phyloP scores from a whole-genome alignment of 2,797 vertebrate species.

The Diplodus sargus region DNA sequence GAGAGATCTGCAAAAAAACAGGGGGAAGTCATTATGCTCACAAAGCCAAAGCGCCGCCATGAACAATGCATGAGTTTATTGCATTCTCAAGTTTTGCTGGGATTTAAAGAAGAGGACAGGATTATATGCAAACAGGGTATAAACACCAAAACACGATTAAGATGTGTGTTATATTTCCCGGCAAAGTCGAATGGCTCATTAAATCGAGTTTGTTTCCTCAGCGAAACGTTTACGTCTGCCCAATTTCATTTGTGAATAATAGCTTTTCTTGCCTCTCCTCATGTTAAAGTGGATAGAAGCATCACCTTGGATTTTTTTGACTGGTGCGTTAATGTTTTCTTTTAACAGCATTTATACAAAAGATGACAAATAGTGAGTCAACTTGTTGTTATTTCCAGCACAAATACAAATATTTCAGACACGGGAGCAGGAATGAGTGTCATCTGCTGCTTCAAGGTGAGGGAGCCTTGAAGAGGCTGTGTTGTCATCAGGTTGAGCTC shows the following conservation, averaged over 20 bases:
- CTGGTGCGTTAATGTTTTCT: constrained; percentile 5
- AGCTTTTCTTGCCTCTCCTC: constrained; percentile 13
- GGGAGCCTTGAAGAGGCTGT: background rate
- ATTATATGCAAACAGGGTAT: constrained; percentile 61
- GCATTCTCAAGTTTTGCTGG: constrained; percentile 59
- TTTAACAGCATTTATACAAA: constrained; percentile 7
- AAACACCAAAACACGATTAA: constrained; percentile 66
- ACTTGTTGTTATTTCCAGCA: background rate
- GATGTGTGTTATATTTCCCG: constrained; percentile 37
- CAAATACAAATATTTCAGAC: background rate
- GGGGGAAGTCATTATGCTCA: constrained; percentile 69
- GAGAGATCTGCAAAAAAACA: constrained; percentile 55
- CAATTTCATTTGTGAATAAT: constrained; percentile 41
- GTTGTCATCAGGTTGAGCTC: constrained; percentile 14
- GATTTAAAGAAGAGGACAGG: constrained; percentile 61
- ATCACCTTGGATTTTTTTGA: constrained; percentile 25
- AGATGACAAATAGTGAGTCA: background rate
- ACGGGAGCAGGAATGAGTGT: background rate
- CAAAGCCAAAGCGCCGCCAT: constrained; percentile 66
- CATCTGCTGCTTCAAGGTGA: background rate
- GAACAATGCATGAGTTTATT: constrained; percentile 77
- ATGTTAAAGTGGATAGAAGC: constrained; percentile 29
- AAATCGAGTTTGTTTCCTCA: constrained; percentile 40
- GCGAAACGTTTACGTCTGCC: constrained; percentile 32
- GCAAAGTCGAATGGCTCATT: constrained; percentile 60